Evolutionary conservation across 2,113 vertebrate species (phyloP).

Genomic region (Tragelaphus buxtoni): DNA sequence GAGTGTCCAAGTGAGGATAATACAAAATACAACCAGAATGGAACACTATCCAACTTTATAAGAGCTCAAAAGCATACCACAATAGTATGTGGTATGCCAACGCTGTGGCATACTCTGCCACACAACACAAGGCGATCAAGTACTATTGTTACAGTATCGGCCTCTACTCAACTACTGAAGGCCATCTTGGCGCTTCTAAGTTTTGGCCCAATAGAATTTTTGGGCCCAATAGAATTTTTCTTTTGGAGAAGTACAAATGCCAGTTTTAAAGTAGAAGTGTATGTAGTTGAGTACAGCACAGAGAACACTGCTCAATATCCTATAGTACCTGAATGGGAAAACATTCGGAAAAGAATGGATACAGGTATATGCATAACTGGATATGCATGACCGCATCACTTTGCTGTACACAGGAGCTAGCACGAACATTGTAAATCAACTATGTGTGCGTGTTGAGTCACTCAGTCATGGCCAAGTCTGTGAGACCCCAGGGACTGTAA

Average conservation of each 20-base stretch:
- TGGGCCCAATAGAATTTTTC: not conserved
- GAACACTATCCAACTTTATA: not conserved
- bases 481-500: not conserved
- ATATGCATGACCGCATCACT: not conserved
- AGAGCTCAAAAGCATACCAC: not conserved
- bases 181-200: not conserved
- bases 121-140: rapidly evolving
- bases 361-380: not conserved
- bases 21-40: not conserved
- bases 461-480: not conserved
- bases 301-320: not conserved
- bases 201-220: not conserved
- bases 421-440: not conserved
- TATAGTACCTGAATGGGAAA: not conserved
- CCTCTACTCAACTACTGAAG: not conserved
- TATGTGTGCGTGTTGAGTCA: rapidly evolving
- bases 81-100: rapidly evolving
- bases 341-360: not conserved
- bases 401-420: not conserved
- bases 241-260: not conserved
- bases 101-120: rapidly evolving
- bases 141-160: rapidly evolving
- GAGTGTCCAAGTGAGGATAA: not conserved
- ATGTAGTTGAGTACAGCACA: not conserved
- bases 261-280: not conserved